Conservation (phyloP, 1,140 invertebrate species). For the Thalassaphorura encarpata region DNA sequence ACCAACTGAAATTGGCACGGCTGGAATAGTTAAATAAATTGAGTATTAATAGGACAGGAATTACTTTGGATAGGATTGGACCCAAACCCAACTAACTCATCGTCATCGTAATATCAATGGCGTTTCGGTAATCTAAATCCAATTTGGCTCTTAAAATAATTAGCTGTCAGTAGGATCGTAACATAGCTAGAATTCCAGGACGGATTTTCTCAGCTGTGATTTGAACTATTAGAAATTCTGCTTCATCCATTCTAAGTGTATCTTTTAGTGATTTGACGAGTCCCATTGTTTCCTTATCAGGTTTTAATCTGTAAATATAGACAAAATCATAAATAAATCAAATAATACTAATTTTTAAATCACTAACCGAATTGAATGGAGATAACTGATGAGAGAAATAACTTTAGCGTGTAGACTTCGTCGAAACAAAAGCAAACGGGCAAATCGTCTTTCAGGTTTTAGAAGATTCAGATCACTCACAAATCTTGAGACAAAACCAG, state of each 20-base stretch:
- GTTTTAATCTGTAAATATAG: constrained; percentile 12
- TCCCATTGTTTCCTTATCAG: constrained; percentile 12
- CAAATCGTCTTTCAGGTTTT: constrained; percentile 18
- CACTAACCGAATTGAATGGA: constrained; percentile 27
- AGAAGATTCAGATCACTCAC: constrained; percentile 18
- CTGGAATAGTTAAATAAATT: too few species aligned
- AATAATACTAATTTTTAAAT: too few species aligned
- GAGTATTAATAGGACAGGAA: too few species aligned
- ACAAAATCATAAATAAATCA: too few species aligned
- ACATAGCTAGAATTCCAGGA: constrained; percentile 17
- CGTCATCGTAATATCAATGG: too few species aligned
- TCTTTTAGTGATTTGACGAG: constrained; percentile 14
- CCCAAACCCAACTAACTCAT: too few species aligned
- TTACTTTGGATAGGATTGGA: too few species aligned
- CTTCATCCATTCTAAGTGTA: constrained; percentile 20
- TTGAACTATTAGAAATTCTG: constrained; percentile 27
- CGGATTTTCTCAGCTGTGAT: constrained; percentile 29
- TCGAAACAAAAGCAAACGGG: constrained; percentile 22
- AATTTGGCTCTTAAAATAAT: too few species aligned
- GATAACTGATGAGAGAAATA: constrained; percentile 21
- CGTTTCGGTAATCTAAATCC: too few species aligned
- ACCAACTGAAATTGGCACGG: too few species aligned
- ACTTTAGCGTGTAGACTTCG: constrained; percentile 25
- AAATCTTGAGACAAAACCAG: constrained; percentile 25
- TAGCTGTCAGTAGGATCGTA: too few species aligned